A percentile compares a stretch with the other conserved stretches of the same genome.
Evolutionary conservation across 2,797 vertebrate genomes (phyloP).

Genomic region (Rhinatrema bivittatum): DNA sequence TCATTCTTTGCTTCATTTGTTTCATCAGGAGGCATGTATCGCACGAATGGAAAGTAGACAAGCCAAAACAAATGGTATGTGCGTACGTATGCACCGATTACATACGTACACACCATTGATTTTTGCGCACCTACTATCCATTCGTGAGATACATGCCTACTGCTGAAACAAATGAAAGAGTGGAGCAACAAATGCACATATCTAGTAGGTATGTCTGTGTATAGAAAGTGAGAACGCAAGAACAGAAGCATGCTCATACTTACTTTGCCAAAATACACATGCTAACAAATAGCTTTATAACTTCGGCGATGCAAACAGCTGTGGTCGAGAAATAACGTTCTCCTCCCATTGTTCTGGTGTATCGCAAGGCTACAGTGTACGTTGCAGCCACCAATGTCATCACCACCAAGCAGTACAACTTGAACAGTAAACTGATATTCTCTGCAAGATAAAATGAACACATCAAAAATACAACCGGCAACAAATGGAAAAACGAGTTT

Average conservation of each 20-base stretch:
- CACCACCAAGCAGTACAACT: slow-evolving; percentile 87
- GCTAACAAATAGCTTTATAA: slow-evolving; percentile 84
- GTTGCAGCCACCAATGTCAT: slow-evolving; percentile 92
- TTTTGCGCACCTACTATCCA: too few relatives aligned
- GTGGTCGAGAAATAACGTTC: slow-evolving; percentile 89
- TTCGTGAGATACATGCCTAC: too few relatives aligned
- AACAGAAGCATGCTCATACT: slow-evolving; percentile 37
- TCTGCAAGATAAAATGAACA: slow-evolving; percentile 56
- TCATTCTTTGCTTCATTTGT: too few relatives aligned
- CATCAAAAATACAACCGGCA: slow-evolving; percentile 19
- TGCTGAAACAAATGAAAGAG: too few relatives aligned
- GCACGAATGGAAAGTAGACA: too few relatives aligned
- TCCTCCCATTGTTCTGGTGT: slow-evolving; percentile 73
- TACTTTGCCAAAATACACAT: slow-evolving; percentile 83
- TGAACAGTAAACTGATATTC: slow-evolving; percentile 78
- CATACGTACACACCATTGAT: too few relatives aligned
- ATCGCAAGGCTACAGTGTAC: slow-evolving; percentile 78
- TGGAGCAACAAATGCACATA: too few relatives aligned
- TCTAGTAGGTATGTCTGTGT: too few relatives aligned
- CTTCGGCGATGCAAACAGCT: slow-evolving; percentile 82
- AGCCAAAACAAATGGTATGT: too few relatives aligned
- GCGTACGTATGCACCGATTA: too few relatives aligned
- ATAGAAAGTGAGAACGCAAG: too few relatives aligned
- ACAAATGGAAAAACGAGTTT: neutral
- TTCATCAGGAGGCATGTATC: too few relatives aligned